Percentiles rank a stretch among this genome's conserved stretches.
These are phyloP conservation scores for Mohoua ochrocephala DNA, from an alignment of 2,113 vertebrate species.

Conservation along the genomic window DNA sequence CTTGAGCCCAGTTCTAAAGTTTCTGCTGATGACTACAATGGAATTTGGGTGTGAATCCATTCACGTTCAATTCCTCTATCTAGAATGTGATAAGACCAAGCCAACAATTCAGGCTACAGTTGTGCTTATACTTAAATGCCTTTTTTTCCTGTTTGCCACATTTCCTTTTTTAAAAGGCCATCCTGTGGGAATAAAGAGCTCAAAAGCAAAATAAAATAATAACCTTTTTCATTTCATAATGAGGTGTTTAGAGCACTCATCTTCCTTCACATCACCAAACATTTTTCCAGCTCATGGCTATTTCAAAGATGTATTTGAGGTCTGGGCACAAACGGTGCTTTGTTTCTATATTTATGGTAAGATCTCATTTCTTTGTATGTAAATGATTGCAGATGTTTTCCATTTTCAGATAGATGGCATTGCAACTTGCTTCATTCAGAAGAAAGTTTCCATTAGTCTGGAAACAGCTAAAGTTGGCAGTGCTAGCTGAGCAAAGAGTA, in stretches of 20 bases:
- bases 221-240: not conserved
- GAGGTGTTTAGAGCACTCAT: not conserved
- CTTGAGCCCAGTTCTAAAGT: not conserved
- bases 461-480: constrained; percentile 10
- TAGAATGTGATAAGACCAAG: not conserved
- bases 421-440: not conserved
- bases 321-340: not conserved
- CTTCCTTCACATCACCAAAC: not conserved
- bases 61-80: not conserved
- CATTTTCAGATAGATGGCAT: not conserved
- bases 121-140: not conserved
- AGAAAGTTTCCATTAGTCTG: constrained; percentile 14
- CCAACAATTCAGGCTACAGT: not conserved
- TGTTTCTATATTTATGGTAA: not conserved
- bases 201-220: not conserved
- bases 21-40: not conserved
- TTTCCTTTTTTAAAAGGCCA: not conserved
- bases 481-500: not conserved
- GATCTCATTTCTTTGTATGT: not conserved
- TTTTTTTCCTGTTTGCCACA: not conserved
- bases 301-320: not conserved
- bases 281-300: not conserved
- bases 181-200: not conserved
- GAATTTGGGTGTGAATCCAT: constrained; percentile 24
- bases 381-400: constrained; percentile 5